Base-by-base conservation (phyloP, 1,140 invertebrate genomes). In the Hyphantria cunea region DNA sequence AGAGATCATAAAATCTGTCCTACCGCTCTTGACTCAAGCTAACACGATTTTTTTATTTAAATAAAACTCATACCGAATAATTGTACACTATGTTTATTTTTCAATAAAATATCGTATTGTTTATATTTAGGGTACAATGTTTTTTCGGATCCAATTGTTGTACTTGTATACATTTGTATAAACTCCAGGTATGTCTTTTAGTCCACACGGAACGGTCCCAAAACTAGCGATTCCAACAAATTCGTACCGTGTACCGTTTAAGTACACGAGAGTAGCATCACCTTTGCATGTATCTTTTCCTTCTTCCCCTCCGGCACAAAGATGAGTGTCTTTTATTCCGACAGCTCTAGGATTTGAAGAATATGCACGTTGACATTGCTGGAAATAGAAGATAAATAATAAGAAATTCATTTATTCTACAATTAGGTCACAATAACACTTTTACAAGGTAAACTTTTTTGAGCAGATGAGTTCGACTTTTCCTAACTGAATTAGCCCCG, bases 201-300 rank as follows among this genome's bases (percentile, higher is more conserved):
- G 64, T 0, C 92, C 93, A 73, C 94, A 94, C 0, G 82, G 82
- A 0, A 83, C 86, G 0, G 92, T 86, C 6, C 94, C 94, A 77
- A 93, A 94, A 69, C 93, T 94, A 6, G 94, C 93, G 4, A 94
- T 80, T 6, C 94, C 94, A n/a, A 85, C 65, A 0, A 84, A 61
- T 44, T 81, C 76, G 66, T 66, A 82, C 0, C 54, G 17, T 7
- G 49, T 62, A 0, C 66, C 70, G 44, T 89, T 84, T 14, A 91
- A 79, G 66, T 87, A 89, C 91, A 93, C 92, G 0, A 94, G 66
- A 0, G 93, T 93, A 0, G 93, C 93, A 65, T 94, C 93, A 0
- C 87, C 89, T 34, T 79, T 82, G 68, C 89, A 91, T 0, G 85
- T 82, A 72, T 91, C 89, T 44, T 81, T 80, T 9, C 75, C 84